Evolutionary conservation across 1,140 invertebrate genomes (phyloP), one percentile per base, ranked within the genome.

Genomic region (Drosophila miranda): DNA sequence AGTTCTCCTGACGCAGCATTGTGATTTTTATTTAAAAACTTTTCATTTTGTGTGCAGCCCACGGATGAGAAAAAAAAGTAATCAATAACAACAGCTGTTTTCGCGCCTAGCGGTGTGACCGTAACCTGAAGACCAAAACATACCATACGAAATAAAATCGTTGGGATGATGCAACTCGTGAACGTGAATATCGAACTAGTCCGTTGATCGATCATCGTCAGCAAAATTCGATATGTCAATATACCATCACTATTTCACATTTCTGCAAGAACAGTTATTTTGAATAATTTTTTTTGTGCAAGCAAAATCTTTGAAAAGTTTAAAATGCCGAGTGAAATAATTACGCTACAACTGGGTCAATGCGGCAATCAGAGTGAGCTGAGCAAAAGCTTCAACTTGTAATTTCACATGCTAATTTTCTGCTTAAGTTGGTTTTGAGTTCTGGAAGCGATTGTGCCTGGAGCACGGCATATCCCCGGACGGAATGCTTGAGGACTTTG

Each of bases 391-490:
- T 43, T 43, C 42, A 42, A 41, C 4, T 48, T 26, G 6, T 19
- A 23, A 13, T 42, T 4, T 28, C 2, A 13, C 7, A 19, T 49
- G 7, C 11, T 38, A 38, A 26, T 13, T 19, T 19, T 16, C 11
- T 7, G 8, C 13, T 60, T 7, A 50, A 99, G 97, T 99, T 95
- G 99, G 99, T 26, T 99, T 99, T 92, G 98, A 99, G 91, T 99
- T 99, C 93, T 99, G 99, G 99, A 99, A 99, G 91, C 96, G 98
- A 90, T 92, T 99, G 9, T 99, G 99, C 92, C 94, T 95, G 38
- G 99, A 99, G 91, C 99, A 99, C 93, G 99, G 98, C 13, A 99
- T 99, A 72, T 99, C 95, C 86, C 96, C 97, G 6, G 98, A 99
- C 91, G 99, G 99, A 46, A 97, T 97, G 53, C 92, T 99, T 43